A percentile compares a stretch with the other conserved stretches of the same genome.
Conservation (phyloP, 2,113 vertebrate genomes). For the Oceanodroma tethys region DNA sequence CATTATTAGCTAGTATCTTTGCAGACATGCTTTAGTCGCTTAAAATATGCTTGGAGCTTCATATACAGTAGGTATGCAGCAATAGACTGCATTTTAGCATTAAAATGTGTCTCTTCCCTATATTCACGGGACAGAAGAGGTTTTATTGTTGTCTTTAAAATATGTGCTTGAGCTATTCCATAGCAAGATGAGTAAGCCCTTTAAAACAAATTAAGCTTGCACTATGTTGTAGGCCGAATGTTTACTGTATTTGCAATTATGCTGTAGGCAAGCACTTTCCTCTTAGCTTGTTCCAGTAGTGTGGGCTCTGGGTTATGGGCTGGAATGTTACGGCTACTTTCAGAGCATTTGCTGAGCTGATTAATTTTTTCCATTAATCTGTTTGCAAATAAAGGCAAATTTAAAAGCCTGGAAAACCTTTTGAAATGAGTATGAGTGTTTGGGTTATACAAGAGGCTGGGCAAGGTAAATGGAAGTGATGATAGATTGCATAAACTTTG, state of each 20-base stretch:
- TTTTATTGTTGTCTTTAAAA: background rate
- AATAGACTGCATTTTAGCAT: background rate
- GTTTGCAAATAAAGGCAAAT: slow-evolving; percentile 27
- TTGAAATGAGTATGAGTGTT: background rate
- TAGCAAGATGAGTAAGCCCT: background rate
- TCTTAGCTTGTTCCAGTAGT: background rate
- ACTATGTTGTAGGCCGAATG: background rate
- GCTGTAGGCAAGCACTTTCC: background rate
- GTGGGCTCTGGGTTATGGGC: background rate
- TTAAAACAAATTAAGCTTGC: background rate
- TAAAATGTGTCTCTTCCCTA: background rate
- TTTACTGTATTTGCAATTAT: background rate
- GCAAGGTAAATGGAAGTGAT: background rate
- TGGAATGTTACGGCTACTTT: background rate
- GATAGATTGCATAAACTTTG: background rate
- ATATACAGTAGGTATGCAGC: background rate
- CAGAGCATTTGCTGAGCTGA: background rate
- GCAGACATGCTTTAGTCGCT: background rate
- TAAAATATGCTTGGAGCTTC: background rate
- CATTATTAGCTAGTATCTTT: background rate
- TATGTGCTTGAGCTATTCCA: background rate
- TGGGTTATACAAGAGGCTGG: background rate
- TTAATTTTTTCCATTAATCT: slow-evolving; percentile 48
- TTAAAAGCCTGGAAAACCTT: slow-evolving; percentile 12
- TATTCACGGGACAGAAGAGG: background rate